Evolutionary conservation across 2,888 invertebrate species (phyloP), one percentile per base, ranked within the genome.

Genomic region (Drosophila yooni): DNA sequence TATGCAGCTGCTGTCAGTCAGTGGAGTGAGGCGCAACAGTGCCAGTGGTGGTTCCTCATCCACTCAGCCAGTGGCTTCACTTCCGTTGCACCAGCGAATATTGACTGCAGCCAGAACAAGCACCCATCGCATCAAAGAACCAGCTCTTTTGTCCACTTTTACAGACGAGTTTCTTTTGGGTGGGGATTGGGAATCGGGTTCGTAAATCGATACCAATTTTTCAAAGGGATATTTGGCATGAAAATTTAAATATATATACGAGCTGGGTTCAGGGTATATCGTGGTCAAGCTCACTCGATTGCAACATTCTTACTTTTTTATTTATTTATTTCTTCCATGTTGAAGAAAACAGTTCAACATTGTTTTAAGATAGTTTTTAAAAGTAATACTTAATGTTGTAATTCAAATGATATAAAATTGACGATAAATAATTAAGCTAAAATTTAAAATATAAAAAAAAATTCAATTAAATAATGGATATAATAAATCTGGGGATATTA

Each of bases 1-100:
- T 87, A 87, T 87, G 83, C 83, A 74, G 70, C 69, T 61, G 59
- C 72, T 69, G 78, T 72, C 78, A 71, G 67, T 78, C 76, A 79
- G 62, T 79, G 78, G 60, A 74, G 70, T 70, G 53, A 15, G 46
- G 46, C 46, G 46, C 46, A 25, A 38, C 2, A 34, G 27, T n/a
- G 34, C 6, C 46, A n/a, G 64, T 31, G 18, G 56, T 51, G 58
- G 18, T 53, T 72, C 60, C 72, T 60, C 66, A 75, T 63, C 56
- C 77, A 77, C 63, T 63, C 62, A 60, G 52, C 75, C 67, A 59
- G 43, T 56, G 31, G 71, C 72, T 78, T 40, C 67, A 79, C 71
- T 78, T 78, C 78, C 78, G 78, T 56, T 75, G 52, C 70, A 61
- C 13, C 46, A 68, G 40, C 58, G n/a, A 40, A 48, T 21, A 13